These are phyloP conservation scores for Mesitornis unicolor DNA, from an alignment of 2,113 vertebrate species.

Conservation along the genomic window DNA sequence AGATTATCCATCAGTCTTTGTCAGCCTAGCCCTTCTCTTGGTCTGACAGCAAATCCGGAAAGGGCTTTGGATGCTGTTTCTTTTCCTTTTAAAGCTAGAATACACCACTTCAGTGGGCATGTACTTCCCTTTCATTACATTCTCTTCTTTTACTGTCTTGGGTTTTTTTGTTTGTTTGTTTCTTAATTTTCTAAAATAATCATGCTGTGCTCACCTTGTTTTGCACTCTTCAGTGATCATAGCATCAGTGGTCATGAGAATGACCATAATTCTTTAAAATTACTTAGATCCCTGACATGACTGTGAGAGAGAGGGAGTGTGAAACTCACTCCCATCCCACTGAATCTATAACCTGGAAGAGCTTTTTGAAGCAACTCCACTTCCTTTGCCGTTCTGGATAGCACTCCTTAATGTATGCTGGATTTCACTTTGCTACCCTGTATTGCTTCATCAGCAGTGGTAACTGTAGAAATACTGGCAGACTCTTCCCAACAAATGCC, in stretches of 20 bases:
- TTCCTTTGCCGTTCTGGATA: neutral
- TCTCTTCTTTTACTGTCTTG: neutral
- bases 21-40: neutral
- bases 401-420: neutral
- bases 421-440: neutral
- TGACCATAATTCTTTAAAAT: neutral
- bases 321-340: neutral
- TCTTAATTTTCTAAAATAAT: neutral
- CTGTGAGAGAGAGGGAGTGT: neutral
- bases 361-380: neutral
- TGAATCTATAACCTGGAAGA: neutral
- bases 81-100: neutral
- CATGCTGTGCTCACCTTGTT: neutral
- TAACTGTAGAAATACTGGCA: neutral
- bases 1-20: neutral
- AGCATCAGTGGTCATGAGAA: neutral
- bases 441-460: neutral
- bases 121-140: neutral
- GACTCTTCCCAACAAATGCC: neutral
- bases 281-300: neutral
- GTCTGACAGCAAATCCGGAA: neutral
- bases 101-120: neutral
- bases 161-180: neutral
- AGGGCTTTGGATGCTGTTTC: neutral
- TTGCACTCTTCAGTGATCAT: neutral